Conservation (phyloP, 2,888 invertebrate genomes). For the Catocala fraxini region DNA sequence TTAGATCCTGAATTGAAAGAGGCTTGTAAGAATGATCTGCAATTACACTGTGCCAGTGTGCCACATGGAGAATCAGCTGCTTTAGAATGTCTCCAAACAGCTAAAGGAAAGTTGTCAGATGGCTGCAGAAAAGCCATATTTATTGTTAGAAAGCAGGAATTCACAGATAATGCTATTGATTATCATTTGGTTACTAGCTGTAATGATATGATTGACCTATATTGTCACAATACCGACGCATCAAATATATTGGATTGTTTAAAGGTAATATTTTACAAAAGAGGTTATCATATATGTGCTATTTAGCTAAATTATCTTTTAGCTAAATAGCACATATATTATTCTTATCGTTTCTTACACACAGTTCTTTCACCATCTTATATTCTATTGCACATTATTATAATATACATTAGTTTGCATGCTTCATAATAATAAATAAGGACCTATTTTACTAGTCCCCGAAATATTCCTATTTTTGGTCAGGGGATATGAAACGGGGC, state of each 20-base stretch:
- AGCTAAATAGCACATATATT: no score
- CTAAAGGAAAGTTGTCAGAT: slow-evolving; percentile 89
- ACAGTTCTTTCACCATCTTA: no score
- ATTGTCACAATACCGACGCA: slow-evolving; percentile 92
- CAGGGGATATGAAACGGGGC: no score
- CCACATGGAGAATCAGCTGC: slow-evolving; percentile 91
- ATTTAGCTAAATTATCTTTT: no score
- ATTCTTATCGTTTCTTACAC: no score
- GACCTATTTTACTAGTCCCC: no score
- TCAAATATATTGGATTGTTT: slow-evolving; percentile 92
- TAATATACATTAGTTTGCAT: no score
- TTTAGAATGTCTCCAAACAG: slow-evolving; percentile 92
- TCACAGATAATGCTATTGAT: slow-evolving; percentile 95
- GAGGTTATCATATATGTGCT: no score
- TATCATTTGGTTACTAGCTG: slow-evolving; percentile 95
- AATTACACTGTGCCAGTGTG: slow-evolving; percentile 90
- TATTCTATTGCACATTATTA: no score
- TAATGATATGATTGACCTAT: slow-evolving; percentile 94
- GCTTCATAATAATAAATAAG: no score
- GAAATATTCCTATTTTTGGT: background rate
- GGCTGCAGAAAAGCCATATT: slow-evolving; percentile 94
- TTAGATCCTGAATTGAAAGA: slow-evolving; percentile 94
- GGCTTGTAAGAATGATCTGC: slow-evolving; percentile 94
- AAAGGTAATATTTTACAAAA: slow-evolving; percentile 83
- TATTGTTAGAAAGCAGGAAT: slow-evolving; percentile 94